A percentile compares a stretch with the other conserved stretches of the same genome.
These are phyloP conservation scores for Mohoua ochrocephala DNA, from an alignment of 2,113 vertebrate species.

Conservation along the genomic window DNA sequence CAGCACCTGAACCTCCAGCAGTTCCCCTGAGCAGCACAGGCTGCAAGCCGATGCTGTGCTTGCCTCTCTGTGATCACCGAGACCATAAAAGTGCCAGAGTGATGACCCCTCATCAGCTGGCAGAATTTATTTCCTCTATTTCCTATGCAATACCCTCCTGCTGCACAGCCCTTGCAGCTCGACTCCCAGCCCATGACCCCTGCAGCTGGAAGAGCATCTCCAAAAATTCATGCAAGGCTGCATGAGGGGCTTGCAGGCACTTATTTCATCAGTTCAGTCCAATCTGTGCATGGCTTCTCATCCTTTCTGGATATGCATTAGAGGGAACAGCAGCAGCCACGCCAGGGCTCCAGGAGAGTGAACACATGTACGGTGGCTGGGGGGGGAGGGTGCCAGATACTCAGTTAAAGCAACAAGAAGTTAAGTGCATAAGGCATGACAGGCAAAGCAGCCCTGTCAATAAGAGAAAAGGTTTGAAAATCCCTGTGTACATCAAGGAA, in stretches of 20 bases:
- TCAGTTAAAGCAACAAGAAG: background rate
- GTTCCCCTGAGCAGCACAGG: background rate
- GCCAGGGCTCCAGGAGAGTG: background rate
- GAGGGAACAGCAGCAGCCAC: background rate
- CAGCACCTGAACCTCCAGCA: background rate
- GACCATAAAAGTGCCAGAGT: background rate
- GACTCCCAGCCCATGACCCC: background rate
- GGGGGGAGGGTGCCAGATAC: background rate
- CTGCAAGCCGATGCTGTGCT: background rate
- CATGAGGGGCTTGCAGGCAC: background rate
- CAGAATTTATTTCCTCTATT: background rate
- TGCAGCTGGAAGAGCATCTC: background rate
- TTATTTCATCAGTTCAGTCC: background rate
- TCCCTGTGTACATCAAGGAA: background rate
- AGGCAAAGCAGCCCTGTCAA: background rate
- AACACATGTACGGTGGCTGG: accelerated
- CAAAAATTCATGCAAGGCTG: background rate
- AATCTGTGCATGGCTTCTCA: background rate
- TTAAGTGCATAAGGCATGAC: background rate
- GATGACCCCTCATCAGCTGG: background rate
- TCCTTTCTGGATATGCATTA: background rate
- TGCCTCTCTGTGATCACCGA: background rate
- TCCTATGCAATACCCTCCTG: background rate
- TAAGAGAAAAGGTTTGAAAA: background rate
- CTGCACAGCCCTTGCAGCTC: background rate